Evolutionary conservation across 2,113 vertebrate species (phyloP).

Genomic region (Rana temporaria): DNA sequence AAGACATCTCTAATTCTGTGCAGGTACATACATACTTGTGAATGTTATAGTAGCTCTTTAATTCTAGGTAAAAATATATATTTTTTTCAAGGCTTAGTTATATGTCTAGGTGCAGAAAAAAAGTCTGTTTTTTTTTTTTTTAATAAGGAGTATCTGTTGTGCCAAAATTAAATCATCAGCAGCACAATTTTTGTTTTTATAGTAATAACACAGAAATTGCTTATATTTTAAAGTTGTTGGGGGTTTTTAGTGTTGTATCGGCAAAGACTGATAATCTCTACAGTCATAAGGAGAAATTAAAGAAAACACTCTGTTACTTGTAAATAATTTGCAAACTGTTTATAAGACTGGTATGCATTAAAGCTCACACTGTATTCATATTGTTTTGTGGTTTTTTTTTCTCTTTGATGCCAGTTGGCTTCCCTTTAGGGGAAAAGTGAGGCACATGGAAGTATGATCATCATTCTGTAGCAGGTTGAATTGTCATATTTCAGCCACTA

Average conservation of each 20-base stretch:
- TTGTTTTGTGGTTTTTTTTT: constrained; percentile 59
- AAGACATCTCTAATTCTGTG: no score
- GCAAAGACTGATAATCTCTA: constrained; percentile 62
- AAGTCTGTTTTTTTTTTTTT: constrained; percentile 66
- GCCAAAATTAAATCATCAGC: constrained; percentile 73
- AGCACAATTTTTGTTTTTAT: constrained; percentile 72
- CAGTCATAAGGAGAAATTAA: constrained; percentile 66
- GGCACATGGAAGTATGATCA: no score
- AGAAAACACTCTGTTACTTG: constrained; percentile 61
- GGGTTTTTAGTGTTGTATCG: constrained; percentile 60
- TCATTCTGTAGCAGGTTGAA: no score
- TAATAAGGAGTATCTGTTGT: constrained; percentile 60
- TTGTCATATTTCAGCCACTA: no score
- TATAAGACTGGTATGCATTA: constrained; percentile 64
- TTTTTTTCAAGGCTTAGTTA: constrained; percentile 42
- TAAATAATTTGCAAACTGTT: constrained; percentile 59
- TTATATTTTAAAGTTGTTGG: constrained; percentile 72
- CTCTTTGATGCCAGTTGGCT: background rate
- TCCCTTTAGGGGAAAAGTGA: no score
- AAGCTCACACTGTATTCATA: constrained; percentile 65
- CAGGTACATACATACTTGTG: no score
- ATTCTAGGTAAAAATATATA: no score
- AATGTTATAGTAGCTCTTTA: no score
- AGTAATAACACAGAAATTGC: constrained; percentile 67
- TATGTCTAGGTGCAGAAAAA: constrained; percentile 73